Base-by-base conservation (phyloP, 2,113 vertebrate species). In the Atractosteus spatula region DNA sequence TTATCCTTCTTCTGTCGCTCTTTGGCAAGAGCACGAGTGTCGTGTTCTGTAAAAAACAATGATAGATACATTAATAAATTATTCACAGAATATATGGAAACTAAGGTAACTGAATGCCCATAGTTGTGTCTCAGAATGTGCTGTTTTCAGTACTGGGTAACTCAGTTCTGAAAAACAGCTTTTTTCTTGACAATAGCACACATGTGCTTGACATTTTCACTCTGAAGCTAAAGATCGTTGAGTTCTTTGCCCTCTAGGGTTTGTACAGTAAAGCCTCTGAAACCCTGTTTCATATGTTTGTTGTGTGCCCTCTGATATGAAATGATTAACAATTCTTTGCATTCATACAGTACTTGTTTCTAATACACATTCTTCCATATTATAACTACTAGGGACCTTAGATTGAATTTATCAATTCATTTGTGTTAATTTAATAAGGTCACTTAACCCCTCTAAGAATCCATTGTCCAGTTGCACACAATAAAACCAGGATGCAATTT, bases 1-100 rank as follows among this genome's bases (percentile, higher is more conserved):
- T 98, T 99, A 88, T 99, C 94, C 85, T 99, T 99, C 83, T 99
- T 99, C 89, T 98, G 96, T 74, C 97, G 93, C 81, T 99, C 97
- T 89, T 98, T 98, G 82, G 94, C 93, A 84, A 96, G 89, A 78
- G 95, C 92, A 88, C 93, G 91, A 64, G 93, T 96, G 90, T 97
- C 95, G 51, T 88, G 94, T 86, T 96, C 96, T 97, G 89, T 85
- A 74, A 76, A 79, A 80, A 71, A 82, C 17, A 76, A 43, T 77
- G 70, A 69, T 73, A 71, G 73, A 77, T 71, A 14, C 4, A 29
- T 51, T 8, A 68, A 45, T 54, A 56, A 12, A 55, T 6, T 29
- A 14, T 17, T n/a, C 12, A 69, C 3, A 45, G 17, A 8, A n/a
- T 5, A 1, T 16, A 13, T 16, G 41, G 41, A 65, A 65, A 42